Percentiles rank a stretch among this genome's conserved stretches.
These are phyloP conservation scores for Aurelia sp. DNA, from an alignment of 30 jellyfish, hydroid and myxozoan genomes.

Conservation along the genomic window DNA sequence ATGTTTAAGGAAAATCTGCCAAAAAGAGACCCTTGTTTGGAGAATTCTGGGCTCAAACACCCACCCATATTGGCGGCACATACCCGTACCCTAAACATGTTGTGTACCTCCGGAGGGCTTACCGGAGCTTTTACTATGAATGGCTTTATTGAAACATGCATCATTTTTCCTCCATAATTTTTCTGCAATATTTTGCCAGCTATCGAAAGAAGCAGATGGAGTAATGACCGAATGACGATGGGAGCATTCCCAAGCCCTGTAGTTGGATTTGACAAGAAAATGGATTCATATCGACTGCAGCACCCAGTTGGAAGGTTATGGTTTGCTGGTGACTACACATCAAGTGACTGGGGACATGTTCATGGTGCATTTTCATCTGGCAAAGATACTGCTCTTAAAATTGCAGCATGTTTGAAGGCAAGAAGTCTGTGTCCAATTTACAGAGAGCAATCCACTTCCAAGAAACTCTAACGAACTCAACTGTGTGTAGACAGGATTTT, in stretches of 20 bases:
- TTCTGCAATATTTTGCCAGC: slow-evolving; percentile 11
- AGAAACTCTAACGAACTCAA: neutral
- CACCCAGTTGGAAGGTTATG: slow-evolving; percentile 75
- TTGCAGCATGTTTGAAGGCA: slow-evolving; percentile 22
- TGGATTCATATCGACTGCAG: slow-evolving; percentile 33
- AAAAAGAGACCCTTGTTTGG: too few species aligned
- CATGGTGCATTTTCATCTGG: slow-evolving; percentile 71
- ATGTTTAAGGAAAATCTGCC: too few species aligned
- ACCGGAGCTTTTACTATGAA: too few species aligned
- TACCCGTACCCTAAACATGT: too few species aligned
- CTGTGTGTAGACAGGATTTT: neutral
- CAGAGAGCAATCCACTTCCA: neutral
- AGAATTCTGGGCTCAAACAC: too few species aligned
- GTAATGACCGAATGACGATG: slow-evolving; percentile 51
- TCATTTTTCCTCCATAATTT: neutral
- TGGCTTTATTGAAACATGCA: too few species aligned
- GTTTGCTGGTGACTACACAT: slow-evolving; percentile 88
- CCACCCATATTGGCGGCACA: too few species aligned
- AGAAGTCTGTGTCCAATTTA: slow-evolving; percentile 8
- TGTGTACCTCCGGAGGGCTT: too few species aligned
- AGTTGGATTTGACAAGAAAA: slow-evolving; percentile 50
- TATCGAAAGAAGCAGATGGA: slow-evolving; percentile 63
- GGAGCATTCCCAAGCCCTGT: slow-evolving; percentile 78
- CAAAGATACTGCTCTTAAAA: slow-evolving; percentile 24
- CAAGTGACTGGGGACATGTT: slow-evolving; percentile 46